Conservation (phyloP, 2,888 invertebrate species). For the Lasioglossum morio region DNA sequence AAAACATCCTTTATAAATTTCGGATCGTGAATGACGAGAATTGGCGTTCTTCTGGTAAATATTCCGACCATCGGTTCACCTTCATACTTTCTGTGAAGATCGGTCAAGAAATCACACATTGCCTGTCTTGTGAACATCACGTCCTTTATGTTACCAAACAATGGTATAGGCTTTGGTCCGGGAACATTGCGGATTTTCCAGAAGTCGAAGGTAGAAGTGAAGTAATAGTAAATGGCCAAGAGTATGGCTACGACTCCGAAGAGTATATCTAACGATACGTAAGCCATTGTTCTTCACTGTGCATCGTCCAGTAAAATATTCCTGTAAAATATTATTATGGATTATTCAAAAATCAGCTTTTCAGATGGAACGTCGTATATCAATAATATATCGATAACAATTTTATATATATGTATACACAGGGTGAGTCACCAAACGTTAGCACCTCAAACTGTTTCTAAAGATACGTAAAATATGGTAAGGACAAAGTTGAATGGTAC, state of each 20-base stretch:
- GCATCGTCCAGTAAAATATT: neutral
- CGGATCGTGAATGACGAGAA: conserved; percentile 71
- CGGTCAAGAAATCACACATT: conserved; percentile 42
- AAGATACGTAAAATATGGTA: too few relatives aligned
- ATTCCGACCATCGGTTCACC: conserved; percentile 81
- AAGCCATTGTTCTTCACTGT: neutral
- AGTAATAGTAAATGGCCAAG: conserved; percentile 69
- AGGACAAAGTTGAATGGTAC: too few relatives aligned
- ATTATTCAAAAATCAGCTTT: neutral
- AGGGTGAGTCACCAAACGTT: too few relatives aligned
- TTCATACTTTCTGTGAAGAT: conserved; percentile 62
- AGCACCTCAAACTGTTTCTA: too few relatives aligned
- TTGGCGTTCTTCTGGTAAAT: conserved; percentile 42
- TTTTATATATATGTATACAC: too few relatives aligned
- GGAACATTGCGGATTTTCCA: conserved; percentile 83
- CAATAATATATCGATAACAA: too few relatives aligned
- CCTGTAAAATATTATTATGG: conserved; percentile 1
- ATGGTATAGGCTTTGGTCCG: conserved; percentile 79
- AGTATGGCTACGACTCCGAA: conserved; percentile 83
- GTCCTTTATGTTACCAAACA: conserved; percentile 82
- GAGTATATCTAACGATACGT: conserved; percentile 55
- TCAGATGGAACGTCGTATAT: neutral
- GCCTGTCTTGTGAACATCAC: conserved; percentile 52
- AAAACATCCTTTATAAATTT: conserved; percentile 82
- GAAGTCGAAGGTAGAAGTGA: conserved; percentile 79